Evolutionary conservation across 1,140 invertebrate species (phyloP).

Genomic region (Lordiphosa mommai): DNA sequence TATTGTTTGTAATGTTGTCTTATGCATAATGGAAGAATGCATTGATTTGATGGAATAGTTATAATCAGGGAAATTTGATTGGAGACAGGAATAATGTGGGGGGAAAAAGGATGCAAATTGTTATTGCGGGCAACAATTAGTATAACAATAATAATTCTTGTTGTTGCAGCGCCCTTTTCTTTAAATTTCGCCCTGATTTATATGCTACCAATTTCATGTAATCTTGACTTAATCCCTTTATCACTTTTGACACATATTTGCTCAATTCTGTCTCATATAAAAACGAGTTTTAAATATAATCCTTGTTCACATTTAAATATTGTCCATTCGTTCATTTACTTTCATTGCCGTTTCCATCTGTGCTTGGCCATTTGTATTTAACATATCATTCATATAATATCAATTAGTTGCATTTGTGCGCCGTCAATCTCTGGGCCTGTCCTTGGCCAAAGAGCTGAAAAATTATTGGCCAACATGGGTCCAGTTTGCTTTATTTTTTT

Average conservation of each 20-base stretch:
- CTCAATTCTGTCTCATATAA: too few relatives aligned
- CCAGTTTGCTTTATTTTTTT: slow-evolving; percentile 13
- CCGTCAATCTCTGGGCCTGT: slow-evolving; percentile 12
- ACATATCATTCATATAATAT: slow-evolving; percentile 76
- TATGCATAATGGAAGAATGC: slow-evolving; percentile 39
- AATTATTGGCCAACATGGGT: slow-evolving; percentile 54
- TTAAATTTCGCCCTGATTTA: too few relatives aligned
- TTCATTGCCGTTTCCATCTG: slow-evolving; percentile 18
- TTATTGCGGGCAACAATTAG: too few relatives aligned
- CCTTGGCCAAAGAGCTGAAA: slow-evolving; percentile 19
- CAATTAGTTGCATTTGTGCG: slow-evolving; percentile 71
- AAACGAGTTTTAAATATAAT: too few relatives aligned
- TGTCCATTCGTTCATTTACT: slow-evolving; percentile 16
- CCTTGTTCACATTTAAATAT: slow-evolving; percentile 38
- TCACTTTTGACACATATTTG: too few relatives aligned
- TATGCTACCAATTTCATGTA: too few relatives aligned
- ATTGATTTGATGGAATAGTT: slow-evolving; percentile 39
- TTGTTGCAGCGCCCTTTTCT: too few relatives aligned
- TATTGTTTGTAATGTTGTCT: slow-evolving; percentile 40
- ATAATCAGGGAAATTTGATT: not conserved
- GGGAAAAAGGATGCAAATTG: too few relatives aligned
- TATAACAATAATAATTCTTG: too few relatives aligned
- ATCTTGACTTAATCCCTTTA: too few relatives aligned
- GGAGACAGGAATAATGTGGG: not conserved
- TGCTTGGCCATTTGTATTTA: slow-evolving; percentile 59